Conservation (phyloP, 2,888 invertebrate genomes). For the Hymenopus coronatus region DNA sequence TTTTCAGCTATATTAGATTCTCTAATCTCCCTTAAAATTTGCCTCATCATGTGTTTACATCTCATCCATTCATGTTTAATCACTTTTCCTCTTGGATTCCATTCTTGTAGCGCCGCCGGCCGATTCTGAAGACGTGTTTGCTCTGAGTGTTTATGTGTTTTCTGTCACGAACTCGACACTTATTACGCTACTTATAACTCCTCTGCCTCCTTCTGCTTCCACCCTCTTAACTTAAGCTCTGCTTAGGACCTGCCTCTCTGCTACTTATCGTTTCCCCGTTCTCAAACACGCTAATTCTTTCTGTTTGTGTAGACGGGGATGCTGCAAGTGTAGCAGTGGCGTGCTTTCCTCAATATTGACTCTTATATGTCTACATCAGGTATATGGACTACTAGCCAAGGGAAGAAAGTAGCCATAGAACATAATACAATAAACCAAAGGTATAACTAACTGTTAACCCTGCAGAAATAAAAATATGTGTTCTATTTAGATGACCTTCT, state of each 20-base stretch:
- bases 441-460: too few species aligned
- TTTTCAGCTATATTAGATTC: too few species aligned
- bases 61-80: background rate
- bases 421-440: too few species aligned
- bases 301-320: conserved; percentile 6
- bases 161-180: background rate
- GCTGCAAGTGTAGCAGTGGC: background rate
- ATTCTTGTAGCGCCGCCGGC: background rate
- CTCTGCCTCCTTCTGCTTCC: background rate
- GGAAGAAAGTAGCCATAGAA: too few species aligned
- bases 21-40: background rate
- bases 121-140: background rate
- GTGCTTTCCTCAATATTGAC: background rate
- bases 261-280: background rate
- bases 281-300: conserved; percentile 15
- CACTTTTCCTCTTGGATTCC: background rate
- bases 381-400: too few species aligned
- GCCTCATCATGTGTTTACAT: background rate
- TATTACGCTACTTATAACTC: conserved; percentile 1
- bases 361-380: too few species aligned
- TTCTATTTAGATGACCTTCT: too few species aligned
- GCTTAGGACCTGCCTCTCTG: background rate
- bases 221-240: conserved; percentile 6
- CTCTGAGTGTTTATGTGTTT: background rate
- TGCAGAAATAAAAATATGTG: too few species aligned